Evolutionary conservation across 1,140 invertebrate species (phyloP).

Genomic region (Stenopsyche tienmushanensis): DNA sequence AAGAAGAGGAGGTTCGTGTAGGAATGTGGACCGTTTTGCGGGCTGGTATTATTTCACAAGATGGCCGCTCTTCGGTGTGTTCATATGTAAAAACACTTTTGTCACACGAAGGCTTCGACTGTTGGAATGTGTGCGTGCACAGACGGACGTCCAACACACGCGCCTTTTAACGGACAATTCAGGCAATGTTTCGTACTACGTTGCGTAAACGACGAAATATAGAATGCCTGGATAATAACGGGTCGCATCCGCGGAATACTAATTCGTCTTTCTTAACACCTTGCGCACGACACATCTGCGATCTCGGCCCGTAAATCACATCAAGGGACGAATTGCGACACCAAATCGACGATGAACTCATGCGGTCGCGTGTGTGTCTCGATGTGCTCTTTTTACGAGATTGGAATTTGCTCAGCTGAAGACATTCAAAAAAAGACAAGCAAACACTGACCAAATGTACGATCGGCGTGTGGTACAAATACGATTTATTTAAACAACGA

Average conservation of each 20-base stretch:
- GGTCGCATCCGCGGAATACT: not conserved
- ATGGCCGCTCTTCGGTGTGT: constrained; percentile 3
- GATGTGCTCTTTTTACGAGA: no score
- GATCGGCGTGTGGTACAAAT: no score
- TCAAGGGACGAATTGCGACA: no score
- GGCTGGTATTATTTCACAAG: constrained; percentile 7
- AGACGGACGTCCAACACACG: not conserved
- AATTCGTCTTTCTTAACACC: constrained; percentile 4
- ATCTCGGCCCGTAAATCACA: no score
- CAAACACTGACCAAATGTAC: no score
- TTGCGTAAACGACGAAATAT: constrained; percentile 26
- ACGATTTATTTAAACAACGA: no score
- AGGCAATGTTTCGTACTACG: not conserved
- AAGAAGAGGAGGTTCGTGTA: constrained; percentile 16
- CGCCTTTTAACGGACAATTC: no score
- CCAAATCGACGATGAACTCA: no score
- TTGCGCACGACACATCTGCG: no score
- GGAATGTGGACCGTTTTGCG: constrained; percentile 21
- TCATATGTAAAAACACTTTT: not conserved
- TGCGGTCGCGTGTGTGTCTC: no score
- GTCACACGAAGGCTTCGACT: not conserved
- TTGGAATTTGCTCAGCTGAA: no score
- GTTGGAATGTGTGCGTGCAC: not conserved
- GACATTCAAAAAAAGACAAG: no score
- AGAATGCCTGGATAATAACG: constrained; percentile 25